Evolutionary conservation across 2,888 invertebrate species (phyloP).

Genomic region (Phlogophora meticulosa): DNA sequence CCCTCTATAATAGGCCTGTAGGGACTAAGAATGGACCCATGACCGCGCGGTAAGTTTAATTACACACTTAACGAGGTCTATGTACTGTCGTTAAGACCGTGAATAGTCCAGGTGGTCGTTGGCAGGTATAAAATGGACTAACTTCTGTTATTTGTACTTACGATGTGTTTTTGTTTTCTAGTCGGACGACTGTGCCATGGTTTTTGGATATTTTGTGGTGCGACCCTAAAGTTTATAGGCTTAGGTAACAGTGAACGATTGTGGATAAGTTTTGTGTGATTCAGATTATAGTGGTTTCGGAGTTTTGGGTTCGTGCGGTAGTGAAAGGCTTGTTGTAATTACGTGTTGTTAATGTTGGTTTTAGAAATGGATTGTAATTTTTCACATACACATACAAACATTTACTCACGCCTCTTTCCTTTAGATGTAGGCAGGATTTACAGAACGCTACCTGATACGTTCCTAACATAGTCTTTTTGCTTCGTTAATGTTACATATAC

Average conservation of each 20-base stretch:
- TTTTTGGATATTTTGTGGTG: slow-evolving; percentile 47
- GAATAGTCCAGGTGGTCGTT: slow-evolving; percentile 40
- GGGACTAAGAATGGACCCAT: slow-evolving; percentile 50
- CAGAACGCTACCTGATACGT: too few species aligned
- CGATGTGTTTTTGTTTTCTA: slow-evolving; percentile 47
- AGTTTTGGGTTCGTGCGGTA: slow-evolving; percentile 24
- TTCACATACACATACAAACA: too few species aligned
- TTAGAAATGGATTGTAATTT: background rate
- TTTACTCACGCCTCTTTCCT: too few species aligned
- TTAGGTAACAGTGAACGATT: slow-evolving; percentile 31
- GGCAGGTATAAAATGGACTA: slow-evolving; percentile 60
- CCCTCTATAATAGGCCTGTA: slow-evolving; percentile 39
- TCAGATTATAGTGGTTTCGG: slow-evolving; percentile 15
- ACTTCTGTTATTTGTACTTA: slow-evolving; percentile 53
- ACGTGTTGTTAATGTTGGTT: background rate
- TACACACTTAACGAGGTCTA: slow-evolving; percentile 57
- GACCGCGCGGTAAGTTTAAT: slow-evolving; percentile 55
- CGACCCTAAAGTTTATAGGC: slow-evolving; percentile 53
- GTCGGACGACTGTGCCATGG: slow-evolving; percentile 11
- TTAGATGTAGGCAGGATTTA: too few species aligned
- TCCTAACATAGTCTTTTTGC: too few species aligned
- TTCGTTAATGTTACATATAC: too few species aligned
- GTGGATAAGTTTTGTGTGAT: slow-evolving; percentile 41
- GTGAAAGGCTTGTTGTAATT: slow-evolving; percentile 13
- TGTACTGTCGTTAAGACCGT: slow-evolving; percentile 53